Percentiles rank a stretch among this genome's conserved stretches.
Evolutionary conservation across 2,888 invertebrate species (phyloP).

Genomic region (Napeogenes sylphis): DNA sequence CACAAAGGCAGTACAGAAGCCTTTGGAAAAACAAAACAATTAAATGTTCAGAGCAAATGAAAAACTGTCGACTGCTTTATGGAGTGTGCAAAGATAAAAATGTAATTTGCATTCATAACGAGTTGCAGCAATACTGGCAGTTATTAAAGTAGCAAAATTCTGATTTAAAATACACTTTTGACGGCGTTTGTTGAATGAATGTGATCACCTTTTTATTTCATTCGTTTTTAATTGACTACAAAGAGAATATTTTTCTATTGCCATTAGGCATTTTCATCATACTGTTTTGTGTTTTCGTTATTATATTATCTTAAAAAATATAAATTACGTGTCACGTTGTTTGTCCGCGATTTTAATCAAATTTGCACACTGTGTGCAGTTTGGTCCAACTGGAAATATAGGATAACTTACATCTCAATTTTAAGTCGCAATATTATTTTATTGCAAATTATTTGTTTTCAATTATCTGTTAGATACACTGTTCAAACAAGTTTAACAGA

Average conservation of each 20-base stretch:
- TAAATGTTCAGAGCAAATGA: conserved; percentile 21
- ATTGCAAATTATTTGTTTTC: no score
- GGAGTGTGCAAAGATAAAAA: conserved; percentile 24
- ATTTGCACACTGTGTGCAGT: no score
- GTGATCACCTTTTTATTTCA: conserved; percentile 1
- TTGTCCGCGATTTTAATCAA: no score
- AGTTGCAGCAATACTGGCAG: conserved; percentile 13
- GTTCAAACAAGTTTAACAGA: no score
- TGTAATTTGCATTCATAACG: conserved; percentile 24
- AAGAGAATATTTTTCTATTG: not conserved
- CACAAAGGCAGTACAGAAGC: not conserved
- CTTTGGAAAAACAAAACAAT: conserved; percentile 19
- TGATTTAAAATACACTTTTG: conserved; percentile 5
- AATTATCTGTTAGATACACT: no score
- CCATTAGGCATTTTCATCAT: not conserved
- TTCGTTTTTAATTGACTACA: not conserved
- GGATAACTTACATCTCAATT: no score
- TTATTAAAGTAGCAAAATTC: conserved; percentile 10
- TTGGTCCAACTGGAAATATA: no score
- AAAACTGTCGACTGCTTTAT: conserved; percentile 20
- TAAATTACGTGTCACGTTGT: no score
- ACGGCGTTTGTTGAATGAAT: conserved; percentile 2
- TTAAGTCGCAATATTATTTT: no score
- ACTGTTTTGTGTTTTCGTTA: not conserved
- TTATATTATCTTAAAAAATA: no score